Evolutionary conservation across 2,888 invertebrate species (phyloP).

Genomic region (Gastrophysa polygoni): DNA sequence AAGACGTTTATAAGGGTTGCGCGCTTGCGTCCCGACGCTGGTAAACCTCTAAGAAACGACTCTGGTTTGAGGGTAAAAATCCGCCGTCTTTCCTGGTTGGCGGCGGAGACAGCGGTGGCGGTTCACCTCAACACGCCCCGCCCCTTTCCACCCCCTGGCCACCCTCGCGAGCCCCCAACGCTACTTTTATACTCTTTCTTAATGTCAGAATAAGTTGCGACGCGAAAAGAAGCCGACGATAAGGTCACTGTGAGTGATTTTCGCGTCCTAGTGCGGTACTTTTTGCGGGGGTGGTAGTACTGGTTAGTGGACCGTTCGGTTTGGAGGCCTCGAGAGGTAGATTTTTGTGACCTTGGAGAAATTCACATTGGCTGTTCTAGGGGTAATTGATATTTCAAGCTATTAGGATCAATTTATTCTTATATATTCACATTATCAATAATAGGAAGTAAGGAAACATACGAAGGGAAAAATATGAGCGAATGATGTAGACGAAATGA

Average conservation of each 20-base stretch:
- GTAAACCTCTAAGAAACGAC: constrained; percentile 62
- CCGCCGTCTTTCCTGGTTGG: constrained; percentile 62
- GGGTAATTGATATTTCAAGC: too few relatives aligned
- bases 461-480: too few relatives aligned
- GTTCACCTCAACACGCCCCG: constrained; percentile 62
- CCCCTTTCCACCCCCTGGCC: constrained; percentile 51
- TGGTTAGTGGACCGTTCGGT: constrained; percentile 14
- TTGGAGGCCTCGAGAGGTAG: constrained; percentile 15
- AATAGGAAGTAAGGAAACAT: too few relatives aligned
- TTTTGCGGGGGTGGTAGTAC: constrained; percentile 22
- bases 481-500: too few relatives aligned
- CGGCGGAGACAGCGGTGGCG: constrained; percentile 60
- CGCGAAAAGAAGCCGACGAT: constrained; percentile 55
- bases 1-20: constrained; percentile 54
- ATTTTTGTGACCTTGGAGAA: background rate
- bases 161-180: constrained; percentile 50
- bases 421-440: too few relatives aligned
- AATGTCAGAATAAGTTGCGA: constrained; percentile 58
- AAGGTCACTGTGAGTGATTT: constrained; percentile 34
- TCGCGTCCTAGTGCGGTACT: constrained; percentile 31
- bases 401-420: too few relatives aligned
- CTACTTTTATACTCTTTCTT: constrained; percentile 59
- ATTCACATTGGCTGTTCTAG: too few relatives aligned
- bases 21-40: constrained; percentile 56
- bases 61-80: constrained; percentile 62